These are phyloP conservation scores for Chrysodeixis includens DNA, from an alignment of 2,888 invertebrate genomes.

Conservation along the genomic window DNA sequence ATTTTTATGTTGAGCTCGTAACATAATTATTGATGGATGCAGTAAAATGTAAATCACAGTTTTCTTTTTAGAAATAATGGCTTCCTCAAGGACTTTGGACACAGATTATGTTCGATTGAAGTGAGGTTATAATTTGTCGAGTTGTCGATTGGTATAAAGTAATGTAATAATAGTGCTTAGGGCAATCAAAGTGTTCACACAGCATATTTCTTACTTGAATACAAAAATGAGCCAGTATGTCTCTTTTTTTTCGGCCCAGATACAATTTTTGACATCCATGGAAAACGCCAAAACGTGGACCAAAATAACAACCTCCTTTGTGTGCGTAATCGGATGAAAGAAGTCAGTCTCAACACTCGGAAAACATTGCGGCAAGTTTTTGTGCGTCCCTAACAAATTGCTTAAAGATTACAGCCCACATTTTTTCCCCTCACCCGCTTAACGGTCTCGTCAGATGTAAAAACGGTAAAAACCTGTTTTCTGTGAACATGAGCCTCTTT, in stretches of 20 bases:
- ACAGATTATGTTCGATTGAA: constrained; percentile 14
- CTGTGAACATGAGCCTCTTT: constrained; percentile 33
- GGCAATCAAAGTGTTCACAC: no score
- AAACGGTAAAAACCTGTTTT: constrained; percentile 31
- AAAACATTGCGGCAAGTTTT: constrained; percentile 57
- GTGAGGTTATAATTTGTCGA: not conserved
- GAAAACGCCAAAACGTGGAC: constrained; percentile 24
- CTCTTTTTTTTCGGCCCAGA: no score
- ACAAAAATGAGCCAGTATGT: no score
- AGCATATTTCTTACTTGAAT: no score
- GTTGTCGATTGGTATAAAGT: no score
- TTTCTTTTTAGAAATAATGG: constrained; percentile 48
- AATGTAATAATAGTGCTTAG: no score
- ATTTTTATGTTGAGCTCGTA: no score
- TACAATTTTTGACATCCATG: not conserved
- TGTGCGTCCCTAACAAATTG: constrained; percentile 63
- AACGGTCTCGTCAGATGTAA: constrained; percentile 55
- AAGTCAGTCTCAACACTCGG: constrained; percentile 44
- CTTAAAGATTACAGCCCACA: constrained; percentile 64
- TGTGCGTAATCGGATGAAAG: constrained; percentile 55
- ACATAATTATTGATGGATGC: constrained; percentile 45
- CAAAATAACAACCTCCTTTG: constrained; percentile 55
- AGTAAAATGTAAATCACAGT: constrained; percentile 31
- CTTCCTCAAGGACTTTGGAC: constrained; percentile 13
- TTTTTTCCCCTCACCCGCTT: constrained; percentile 52